Evolutionary conservation across 2,797 vertebrate species (phyloP).

Genomic region (Rhinoraja longicauda): DNA sequence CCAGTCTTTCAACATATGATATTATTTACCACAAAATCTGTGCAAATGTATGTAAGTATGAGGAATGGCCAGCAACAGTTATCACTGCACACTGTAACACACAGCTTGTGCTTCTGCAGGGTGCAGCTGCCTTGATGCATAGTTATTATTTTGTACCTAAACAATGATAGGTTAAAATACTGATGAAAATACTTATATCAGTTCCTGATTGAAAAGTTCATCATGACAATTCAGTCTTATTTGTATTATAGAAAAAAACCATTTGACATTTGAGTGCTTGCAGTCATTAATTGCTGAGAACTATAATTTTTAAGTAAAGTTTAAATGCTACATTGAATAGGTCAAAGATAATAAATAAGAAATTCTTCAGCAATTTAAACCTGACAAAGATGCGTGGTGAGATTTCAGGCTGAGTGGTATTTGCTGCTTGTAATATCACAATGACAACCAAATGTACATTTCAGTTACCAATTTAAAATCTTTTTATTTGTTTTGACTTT

Average conservation of each 20-base stretch:
- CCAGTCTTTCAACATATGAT: no score
- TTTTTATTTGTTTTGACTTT: not conserved
- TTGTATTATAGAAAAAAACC: not conserved
- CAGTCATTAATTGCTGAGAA: not conserved
- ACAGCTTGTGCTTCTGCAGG: not conserved
- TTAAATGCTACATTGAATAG: not conserved
- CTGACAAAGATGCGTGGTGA: not conserved
- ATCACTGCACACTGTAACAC: not conserved
- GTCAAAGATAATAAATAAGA: constrained; percentile 7
- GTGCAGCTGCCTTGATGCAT: not conserved
- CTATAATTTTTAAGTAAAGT: not conserved
- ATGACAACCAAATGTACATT: not conserved
- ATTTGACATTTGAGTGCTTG: not conserved
- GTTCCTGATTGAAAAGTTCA: not conserved
- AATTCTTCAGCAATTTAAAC: not conserved
- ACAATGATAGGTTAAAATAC: not conserved
- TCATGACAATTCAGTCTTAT: not conserved
- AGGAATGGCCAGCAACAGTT: not conserved
- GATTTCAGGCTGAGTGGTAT: not conserved
- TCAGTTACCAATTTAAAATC: not conserved
- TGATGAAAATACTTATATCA: not conserved
- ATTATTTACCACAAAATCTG: not conserved
- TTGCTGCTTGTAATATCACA: not conserved
- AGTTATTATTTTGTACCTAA: not conserved
- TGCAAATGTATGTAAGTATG: not conserved